Evolutionary conservation across 1,140 invertebrate genomes (phyloP).

Genomic region (Bombus terrestris): DNA sequence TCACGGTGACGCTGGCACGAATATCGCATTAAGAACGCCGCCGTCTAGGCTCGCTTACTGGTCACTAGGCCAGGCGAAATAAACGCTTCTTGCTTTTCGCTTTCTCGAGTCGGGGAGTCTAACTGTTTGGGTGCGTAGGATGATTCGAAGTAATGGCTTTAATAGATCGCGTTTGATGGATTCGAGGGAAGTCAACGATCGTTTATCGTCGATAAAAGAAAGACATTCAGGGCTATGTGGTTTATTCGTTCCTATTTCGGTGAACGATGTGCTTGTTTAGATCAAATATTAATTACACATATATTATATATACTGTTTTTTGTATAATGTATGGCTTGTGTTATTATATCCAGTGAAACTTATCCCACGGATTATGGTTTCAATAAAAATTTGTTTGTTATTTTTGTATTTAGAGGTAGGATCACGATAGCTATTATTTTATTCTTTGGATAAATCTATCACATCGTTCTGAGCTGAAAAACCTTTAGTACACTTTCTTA

Average conservation of each 20-base stretch:
- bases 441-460: too few relatives aligned
- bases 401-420: too few relatives aligned
- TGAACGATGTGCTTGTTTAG: background rate
- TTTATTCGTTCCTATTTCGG: background rate
- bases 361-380: too few relatives aligned
- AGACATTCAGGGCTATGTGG: background rate
- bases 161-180: background rate
- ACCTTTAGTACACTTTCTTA: too few relatives aligned
- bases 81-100: constrained; percentile 10
- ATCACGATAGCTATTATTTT: too few relatives aligned
- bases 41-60: constrained; percentile 15
- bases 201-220: background rate
- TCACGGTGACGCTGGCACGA: constrained; percentile 34
- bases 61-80: constrained; percentile 28
- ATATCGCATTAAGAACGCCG: constrained; percentile 34
- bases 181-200: background rate
- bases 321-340: too few relatives aligned
- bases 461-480: too few relatives aligned
- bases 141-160: too few relatives aligned
- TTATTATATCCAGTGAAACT: too few relatives aligned
- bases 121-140: background rate
- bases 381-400: background rate
- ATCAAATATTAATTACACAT: too few relatives aligned
- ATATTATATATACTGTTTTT: background rate
- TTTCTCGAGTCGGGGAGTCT: background rate